Evolutionary conservation across 2,113 vertebrate genomes (phyloP).

Genomic region (Myotis lucifugus): DNA sequence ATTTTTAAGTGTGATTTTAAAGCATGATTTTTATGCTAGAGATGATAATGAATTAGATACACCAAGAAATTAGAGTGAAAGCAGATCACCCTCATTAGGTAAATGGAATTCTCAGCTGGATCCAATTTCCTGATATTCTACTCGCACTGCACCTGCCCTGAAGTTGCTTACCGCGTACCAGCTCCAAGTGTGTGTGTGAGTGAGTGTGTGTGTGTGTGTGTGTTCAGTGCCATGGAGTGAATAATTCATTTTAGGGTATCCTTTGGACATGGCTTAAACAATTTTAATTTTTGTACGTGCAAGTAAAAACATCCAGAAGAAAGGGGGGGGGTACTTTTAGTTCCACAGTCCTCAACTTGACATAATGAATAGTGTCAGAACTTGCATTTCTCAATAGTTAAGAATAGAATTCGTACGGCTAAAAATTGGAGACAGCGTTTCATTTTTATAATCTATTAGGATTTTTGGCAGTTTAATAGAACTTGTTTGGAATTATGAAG

Average conservation of each 20-base stretch:
- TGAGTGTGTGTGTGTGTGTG: constrained; percentile 47
- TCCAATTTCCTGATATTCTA: constrained; percentile 77
- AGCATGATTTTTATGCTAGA: neutral
- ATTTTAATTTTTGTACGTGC: constrained; percentile 38
- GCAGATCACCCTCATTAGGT: constrained; percentile 63
- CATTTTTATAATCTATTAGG: neutral
- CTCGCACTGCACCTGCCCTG: constrained; percentile 58
- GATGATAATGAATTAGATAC: neutral
- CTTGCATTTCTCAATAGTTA: neutral
- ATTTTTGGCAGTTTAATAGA: constrained; percentile 10
- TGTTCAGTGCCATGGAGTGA: constrained; percentile 66
- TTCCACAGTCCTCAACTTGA: neutral
- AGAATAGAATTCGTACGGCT: neutral
- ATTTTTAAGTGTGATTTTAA: neutral
- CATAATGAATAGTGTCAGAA: neutral
- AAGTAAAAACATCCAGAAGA: constrained; percentile 19
- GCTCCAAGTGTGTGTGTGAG: constrained; percentile 71
- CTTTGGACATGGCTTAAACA: constrained; percentile 68
- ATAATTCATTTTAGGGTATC: constrained; percentile 76
- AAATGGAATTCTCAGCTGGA: constrained; percentile 75
- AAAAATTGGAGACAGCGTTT: neutral
- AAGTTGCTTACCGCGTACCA: constrained; percentile 64
- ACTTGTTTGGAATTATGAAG: neutral
- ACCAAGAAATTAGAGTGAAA: constrained; percentile 66
- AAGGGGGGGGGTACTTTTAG: neutral